Percentiles rank a stretch among this genome's conserved stretches.
Evolutionary conservation across 2,888 invertebrate genomes (phyloP).

Genomic region (Pterostichus niger): DNA sequence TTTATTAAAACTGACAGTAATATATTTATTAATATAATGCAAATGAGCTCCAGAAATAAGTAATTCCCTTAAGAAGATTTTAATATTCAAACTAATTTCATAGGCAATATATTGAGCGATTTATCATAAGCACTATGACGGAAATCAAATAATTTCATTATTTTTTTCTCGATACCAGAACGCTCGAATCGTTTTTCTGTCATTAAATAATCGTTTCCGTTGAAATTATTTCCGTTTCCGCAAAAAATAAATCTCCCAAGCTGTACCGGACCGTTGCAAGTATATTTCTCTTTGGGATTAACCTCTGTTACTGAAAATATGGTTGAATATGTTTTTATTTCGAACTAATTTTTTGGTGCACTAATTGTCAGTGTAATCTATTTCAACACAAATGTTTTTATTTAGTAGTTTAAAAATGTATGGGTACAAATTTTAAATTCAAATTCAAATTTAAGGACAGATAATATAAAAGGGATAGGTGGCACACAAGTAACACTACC

Average conservation of each 20-base stretch:
- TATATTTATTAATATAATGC: conserved; percentile 4
- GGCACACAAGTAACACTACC: no score
- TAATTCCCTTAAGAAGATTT: background rate
- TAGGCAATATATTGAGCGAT: conserved; percentile 4
- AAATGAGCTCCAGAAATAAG: background rate
- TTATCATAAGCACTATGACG: background rate
- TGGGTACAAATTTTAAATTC: no score
- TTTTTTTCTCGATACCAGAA: conserved; percentile 21
- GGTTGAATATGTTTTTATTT: background rate
- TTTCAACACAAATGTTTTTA: no score
- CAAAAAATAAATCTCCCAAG: conserved; percentile 16
- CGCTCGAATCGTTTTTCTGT: conserved; percentile 30
- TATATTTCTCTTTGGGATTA: background rate
- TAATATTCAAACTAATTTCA: background rate
- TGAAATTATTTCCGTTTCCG: conserved; percentile 46
- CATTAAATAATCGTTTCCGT: conserved; percentile 59
- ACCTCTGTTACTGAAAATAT: background rate
- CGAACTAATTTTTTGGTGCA: background rate
- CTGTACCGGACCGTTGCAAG: conserved; percentile 33
- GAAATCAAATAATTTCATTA: conserved; percentile 53
- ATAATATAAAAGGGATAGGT: no score
- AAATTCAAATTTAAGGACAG: no score
- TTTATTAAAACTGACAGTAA: background rate
- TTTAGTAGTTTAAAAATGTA: no score
- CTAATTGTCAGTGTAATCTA: background rate